Percentiles rank a stretch among this genome's conserved stretches.
phyloP scores from a whole-genome alignment of 2,888 invertebrate species.

The Schizotus pectinicornis region DNA sequence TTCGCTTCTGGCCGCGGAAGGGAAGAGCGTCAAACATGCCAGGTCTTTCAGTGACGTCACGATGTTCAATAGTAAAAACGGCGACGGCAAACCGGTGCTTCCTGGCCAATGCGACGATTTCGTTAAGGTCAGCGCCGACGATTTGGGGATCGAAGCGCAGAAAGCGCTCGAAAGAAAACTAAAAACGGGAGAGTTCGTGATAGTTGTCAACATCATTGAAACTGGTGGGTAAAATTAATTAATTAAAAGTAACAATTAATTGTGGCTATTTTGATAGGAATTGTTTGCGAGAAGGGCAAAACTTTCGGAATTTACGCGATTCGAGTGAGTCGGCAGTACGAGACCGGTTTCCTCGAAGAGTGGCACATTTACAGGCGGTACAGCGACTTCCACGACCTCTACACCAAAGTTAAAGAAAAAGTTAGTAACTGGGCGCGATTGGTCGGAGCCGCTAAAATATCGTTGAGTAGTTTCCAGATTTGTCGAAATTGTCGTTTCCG shows the following conservation, averaged over 20 bases:
- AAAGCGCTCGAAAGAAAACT: constrained; percentile 41
- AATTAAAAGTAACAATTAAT: constrained; percentile 8
- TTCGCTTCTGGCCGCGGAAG: constrained; percentile 38
- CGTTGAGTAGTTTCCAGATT: constrained; percentile 72
- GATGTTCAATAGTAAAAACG: constrained; percentile 30
- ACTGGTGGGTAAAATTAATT: constrained; percentile 59
- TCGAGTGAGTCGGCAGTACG: constrained; percentile 73
- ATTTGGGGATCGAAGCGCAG: constrained; percentile 31
- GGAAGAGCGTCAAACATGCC: constrained; percentile 52
- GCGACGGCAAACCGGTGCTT: constrained; percentile 20
- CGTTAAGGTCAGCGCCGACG: constrained; percentile 12
- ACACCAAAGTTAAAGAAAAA: constrained; percentile 79
- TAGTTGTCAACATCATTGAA: constrained; percentile 70
- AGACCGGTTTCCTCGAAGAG: constrained; percentile 72
- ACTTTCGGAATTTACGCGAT: constrained; percentile 90
- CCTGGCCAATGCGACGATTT: constrained; percentile 29
- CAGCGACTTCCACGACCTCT: constrained; percentile 91
- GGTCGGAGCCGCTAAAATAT: background rate
- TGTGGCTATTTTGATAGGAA: constrained; percentile 59
- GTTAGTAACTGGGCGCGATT: no score
- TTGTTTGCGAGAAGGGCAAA: constrained; percentile 83
- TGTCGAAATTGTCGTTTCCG: constrained; percentile 81
- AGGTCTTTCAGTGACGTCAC: constrained; percentile 57
- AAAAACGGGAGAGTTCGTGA: constrained; percentile 51
- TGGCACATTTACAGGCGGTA: constrained; percentile 94